phyloP scores from a whole-genome alignment of 2,113 vertebrate species.

The Xenotilapia flavipinnis region DNA sequence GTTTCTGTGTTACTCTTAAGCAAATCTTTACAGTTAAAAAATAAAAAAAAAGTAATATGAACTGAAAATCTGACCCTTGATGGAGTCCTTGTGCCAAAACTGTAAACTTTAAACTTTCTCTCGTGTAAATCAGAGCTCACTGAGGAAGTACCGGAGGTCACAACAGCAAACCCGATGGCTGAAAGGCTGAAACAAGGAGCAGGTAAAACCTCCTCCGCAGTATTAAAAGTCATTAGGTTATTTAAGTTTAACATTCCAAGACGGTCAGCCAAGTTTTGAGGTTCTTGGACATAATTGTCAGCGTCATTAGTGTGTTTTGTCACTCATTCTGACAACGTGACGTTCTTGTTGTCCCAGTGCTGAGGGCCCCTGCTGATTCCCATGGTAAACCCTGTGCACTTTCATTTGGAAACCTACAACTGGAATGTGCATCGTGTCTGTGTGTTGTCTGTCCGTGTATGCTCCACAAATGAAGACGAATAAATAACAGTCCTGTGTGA shows the following conservation, averaged over 20 bases:
- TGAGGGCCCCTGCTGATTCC: slow-evolving; percentile 69
- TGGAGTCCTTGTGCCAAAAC: background rate
- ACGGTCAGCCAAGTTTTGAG: background rate
- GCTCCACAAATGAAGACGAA: background rate
- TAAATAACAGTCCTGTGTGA: background rate
- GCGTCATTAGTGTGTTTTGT: slow-evolving; percentile 4
- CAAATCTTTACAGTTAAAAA: background rate
- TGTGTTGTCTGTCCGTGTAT: slow-evolving; percentile 8
- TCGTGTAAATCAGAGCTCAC: slow-evolving; percentile 79
- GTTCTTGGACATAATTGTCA: background rate
- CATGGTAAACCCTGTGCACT: slow-evolving; percentile 69
- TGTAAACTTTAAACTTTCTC: background rate
- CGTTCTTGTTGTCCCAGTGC: slow-evolving; percentile 68
- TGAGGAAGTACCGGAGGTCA: slow-evolving; percentile 80
- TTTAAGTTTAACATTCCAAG: background rate
- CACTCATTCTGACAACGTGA: slow-evolving; percentile 44
- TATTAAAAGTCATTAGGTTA: background rate
- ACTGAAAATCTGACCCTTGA: background rate
- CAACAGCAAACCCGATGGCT: slow-evolving; percentile 73
- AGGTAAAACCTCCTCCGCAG: slow-evolving; percentile 66
- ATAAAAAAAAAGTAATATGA: background rate
- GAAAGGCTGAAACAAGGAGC: slow-evolving; percentile 95
- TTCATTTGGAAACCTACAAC: slow-evolving; percentile 17
- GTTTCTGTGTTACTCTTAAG: background rate
- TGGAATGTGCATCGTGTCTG: slow-evolving; percentile 57